These are phyloP conservation scores for Lophotis ruficrista DNA, from an alignment of 2,113 vertebrate genomes.

Conservation along the genomic window DNA sequence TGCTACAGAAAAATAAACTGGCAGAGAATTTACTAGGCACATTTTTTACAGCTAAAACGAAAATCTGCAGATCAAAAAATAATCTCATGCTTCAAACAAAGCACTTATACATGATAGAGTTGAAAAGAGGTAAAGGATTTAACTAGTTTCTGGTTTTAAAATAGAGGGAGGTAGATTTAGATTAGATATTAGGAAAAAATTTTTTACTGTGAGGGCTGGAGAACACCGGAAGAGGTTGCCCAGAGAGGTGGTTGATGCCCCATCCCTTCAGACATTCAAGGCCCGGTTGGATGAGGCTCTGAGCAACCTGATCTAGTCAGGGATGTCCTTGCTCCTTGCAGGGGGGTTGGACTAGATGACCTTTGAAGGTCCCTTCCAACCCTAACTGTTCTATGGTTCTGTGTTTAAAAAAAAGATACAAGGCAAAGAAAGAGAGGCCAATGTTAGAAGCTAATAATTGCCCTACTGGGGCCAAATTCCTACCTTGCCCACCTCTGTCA, in stretches of 20 bases:
- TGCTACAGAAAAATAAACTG: background rate
- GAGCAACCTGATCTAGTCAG: too few relatives aligned
- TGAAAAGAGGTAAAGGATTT: background rate
- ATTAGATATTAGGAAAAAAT: too few relatives aligned
- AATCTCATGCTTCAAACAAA: background rate
- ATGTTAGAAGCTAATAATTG: background rate
- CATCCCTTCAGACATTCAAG: too few relatives aligned
- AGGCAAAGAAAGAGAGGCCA: background rate
- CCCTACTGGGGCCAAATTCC: background rate
- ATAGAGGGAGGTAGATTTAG: too few relatives aligned
- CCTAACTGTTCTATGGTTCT: too few relatives aligned
- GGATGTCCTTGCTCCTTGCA: too few relatives aligned
- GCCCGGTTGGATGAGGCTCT: too few relatives aligned
- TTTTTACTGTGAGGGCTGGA: too few relatives aligned
- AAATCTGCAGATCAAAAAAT: background rate
- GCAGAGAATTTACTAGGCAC: background rate
- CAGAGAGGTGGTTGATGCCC: too few relatives aligned
- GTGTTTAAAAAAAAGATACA: background rate
- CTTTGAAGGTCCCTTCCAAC: too few relatives aligned
- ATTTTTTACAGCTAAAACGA: background rate
- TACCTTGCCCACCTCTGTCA: background rate
- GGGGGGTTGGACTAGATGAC: too few relatives aligned
- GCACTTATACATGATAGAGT: background rate
- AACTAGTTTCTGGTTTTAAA: background rate
- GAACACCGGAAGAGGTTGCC: too few relatives aligned